phyloP scores from a whole-genome alignment of 2,888 invertebrate genomes.

The Itoplectis maculator region DNA sequence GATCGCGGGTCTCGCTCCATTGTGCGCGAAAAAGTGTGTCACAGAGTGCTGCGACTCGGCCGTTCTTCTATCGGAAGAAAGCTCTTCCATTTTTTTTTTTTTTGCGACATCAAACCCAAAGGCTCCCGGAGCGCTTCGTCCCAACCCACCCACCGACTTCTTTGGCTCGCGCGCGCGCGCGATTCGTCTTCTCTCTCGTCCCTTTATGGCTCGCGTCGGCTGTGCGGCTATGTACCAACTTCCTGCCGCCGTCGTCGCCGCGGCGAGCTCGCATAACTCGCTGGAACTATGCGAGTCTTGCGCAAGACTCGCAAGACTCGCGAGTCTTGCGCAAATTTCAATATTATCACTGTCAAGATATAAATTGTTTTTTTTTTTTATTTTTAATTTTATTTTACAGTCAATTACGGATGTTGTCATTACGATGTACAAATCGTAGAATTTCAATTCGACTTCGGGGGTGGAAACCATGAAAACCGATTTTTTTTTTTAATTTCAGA shows the following conservation, averaged over 20 bases:
- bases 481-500: no score
- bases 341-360: no score
- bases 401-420: background rate
- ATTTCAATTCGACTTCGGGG: no score
- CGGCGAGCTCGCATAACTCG: constrained; percentile 39
- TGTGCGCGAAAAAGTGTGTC: constrained; percentile 70
- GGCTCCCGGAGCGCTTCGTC: no score
- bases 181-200: constrained; percentile 18
- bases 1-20: constrained; percentile 67
- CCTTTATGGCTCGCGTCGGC: constrained; percentile 55
- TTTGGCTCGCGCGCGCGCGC: background rate
- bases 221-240: constrained; percentile 50
- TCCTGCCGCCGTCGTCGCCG: constrained; percentile 50
- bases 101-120: constrained; percentile 30
- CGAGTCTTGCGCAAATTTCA: no score
- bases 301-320: no score
- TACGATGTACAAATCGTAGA: no score
- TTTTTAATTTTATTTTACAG: no score
- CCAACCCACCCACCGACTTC: background rate
- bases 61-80: constrained; percentile 45
- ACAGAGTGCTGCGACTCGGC: constrained; percentile 65
- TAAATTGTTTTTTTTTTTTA: no score
- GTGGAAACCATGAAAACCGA: no score
- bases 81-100: constrained; percentile 37
- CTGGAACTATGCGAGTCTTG: background rate